A percentile compares a stretch with the other conserved stretches of the same genome.
Conservation (phyloP, 2,113 vertebrate species). For the Todiramphus saurophagus region DNA sequence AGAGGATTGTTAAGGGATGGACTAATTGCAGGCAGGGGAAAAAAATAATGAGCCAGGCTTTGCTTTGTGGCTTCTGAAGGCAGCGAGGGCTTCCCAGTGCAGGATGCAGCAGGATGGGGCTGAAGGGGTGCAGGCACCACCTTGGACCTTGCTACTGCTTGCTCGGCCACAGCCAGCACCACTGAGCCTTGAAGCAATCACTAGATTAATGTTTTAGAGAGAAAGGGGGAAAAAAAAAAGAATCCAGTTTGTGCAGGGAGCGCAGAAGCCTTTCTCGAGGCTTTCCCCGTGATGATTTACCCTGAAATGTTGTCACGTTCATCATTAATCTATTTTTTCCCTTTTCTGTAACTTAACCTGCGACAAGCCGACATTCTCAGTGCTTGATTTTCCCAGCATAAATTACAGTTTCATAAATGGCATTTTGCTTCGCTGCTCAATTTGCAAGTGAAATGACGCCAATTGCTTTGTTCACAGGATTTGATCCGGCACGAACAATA, state of each 20-base stretch:
- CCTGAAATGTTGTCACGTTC: slow-evolving; percentile 48
- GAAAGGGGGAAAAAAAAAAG: neutral
- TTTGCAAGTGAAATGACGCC: slow-evolving; percentile 70
- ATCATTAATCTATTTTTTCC: slow-evolving; percentile 48
- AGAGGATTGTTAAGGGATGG: neutral
- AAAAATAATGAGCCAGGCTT: neutral
- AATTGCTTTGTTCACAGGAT: slow-evolving; percentile 56
- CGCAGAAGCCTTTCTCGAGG: neutral
- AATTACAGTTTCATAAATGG: slow-evolving; percentile 62
- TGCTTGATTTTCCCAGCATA: slow-evolving; percentile 57
- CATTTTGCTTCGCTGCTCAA: slow-evolving; percentile 61
- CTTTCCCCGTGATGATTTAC: neutral
- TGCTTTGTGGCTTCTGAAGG: neutral
- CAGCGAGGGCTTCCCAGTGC: fast-evolving
- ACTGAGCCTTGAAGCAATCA: neutral
- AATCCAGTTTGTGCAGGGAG: neutral
- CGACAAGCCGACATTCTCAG: neutral
- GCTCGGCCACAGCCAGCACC: fast-evolving
- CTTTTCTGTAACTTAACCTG: slow-evolving; percentile 47
- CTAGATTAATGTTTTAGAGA: neutral
- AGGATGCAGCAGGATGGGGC: neutral
- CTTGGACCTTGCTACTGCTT: neutral
- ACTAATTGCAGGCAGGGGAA: neutral
- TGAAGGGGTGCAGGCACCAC: neutral
- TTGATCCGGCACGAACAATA: slow-evolving; percentile 18